Conservation (phyloP, 2,888 invertebrate genomes). For the Oxyteleia sp. region DNA sequence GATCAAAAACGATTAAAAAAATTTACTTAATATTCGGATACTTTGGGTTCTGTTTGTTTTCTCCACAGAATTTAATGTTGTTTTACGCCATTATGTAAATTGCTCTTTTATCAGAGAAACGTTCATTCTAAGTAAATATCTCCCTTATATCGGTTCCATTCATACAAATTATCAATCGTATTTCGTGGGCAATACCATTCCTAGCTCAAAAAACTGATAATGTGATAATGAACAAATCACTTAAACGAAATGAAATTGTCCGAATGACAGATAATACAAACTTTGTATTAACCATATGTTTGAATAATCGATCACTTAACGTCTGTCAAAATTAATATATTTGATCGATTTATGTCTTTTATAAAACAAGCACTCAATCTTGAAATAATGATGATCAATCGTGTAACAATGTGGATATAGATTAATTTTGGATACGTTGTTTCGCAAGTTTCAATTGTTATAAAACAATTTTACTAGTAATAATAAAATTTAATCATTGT, state of each 20-base stretch:
- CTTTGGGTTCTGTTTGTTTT: not conserved
- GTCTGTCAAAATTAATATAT: conserved; percentile 24
- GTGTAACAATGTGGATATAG: conserved; percentile 15
- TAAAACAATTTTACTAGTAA: no score
- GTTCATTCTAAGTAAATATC: conserved; percentile 7
- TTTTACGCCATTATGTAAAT: conserved; percentile 19
- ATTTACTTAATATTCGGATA: not conserved
- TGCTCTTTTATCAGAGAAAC: conserved; percentile 6
- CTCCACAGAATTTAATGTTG: not conserved
- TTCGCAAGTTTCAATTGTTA: no score
- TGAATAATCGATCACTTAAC: conserved; percentile 36
- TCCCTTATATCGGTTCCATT: conserved; percentile 11
- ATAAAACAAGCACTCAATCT: conserved; percentile 12
- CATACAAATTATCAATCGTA: conserved; percentile 3
- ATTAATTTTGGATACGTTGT: no score
- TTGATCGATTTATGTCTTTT: conserved; percentile 23
- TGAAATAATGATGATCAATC: conserved; percentile 40
- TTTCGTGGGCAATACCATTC: not conserved
- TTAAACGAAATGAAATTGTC: conserved; percentile 8
- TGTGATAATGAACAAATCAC: conserved; percentile 29
- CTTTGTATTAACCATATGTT: not conserved
- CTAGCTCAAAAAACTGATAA: conserved; percentile 10
- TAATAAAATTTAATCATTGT: no score
- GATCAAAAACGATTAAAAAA: not conserved
- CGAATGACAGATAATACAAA: conserved; percentile 1